Conservation (phyloP, 2,888 invertebrate species). For the Ferdinandea cuprea region DNA sequence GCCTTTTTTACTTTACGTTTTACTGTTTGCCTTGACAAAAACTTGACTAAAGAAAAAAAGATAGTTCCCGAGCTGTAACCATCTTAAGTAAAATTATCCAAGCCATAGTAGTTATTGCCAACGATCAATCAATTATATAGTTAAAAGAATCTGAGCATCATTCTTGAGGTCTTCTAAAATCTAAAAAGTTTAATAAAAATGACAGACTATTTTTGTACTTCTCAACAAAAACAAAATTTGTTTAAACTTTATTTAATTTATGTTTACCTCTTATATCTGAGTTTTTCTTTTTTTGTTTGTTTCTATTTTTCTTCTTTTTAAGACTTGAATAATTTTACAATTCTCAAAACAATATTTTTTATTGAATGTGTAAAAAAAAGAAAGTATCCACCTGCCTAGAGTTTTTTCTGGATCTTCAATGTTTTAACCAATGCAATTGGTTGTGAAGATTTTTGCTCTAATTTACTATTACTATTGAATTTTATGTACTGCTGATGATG, state of each 20-base stretch:
- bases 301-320: conserved; percentile 30
- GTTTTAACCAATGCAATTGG: conserved; percentile 57
- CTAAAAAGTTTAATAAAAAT: conserved; percentile 4
- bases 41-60: too few species aligned
- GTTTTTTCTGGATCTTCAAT: conserved; percentile 56
- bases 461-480: conserved; percentile 52
- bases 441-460: conserved; percentile 50
- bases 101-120: too few species aligned
- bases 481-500: conserved; percentile 57
- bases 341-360: conserved; percentile 61
- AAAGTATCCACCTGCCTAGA: conserved; percentile 46
- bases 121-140: too few species aligned
- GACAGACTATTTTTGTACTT: conserved; percentile 51
- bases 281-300: conserved; percentile 25
- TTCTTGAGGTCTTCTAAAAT: not conserved
- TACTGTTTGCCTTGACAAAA: too few species aligned
- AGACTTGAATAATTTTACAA: conserved; percentile 62
- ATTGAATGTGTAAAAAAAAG: conserved; percentile 70
- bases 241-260: conserved; percentile 71
- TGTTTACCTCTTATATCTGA: conserved; percentile 70
- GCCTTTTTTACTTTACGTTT: too few species aligned
- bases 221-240: conserved; percentile 74
- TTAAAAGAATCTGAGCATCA: too few species aligned
- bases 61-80: too few species aligned
- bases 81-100: too few species aligned